These are phyloP conservation scores for Drosophila arizonae DNA, from an alignment of 1,140 invertebrate species.

Conservation along the genomic window DNA sequence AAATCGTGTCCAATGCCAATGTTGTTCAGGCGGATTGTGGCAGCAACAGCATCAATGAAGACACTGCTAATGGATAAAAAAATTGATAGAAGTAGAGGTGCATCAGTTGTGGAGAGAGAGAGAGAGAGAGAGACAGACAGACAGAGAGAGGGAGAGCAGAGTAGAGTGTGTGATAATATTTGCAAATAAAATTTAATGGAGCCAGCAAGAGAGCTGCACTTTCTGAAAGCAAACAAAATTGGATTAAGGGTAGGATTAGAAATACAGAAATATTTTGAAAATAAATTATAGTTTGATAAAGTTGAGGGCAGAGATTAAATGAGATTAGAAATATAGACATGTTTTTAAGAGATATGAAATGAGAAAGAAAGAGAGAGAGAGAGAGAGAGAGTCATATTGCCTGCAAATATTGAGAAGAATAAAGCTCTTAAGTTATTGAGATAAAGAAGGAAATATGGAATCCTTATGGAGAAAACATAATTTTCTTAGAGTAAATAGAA, in stretches of 20 bases:
- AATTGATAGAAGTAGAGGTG: not conserved
- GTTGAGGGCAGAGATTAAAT: not conserved
- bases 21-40: slow-evolving; percentile 18
- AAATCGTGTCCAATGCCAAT: slow-evolving; percentile 47
- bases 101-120: slow-evolving; percentile 8
- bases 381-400: too few species aligned
- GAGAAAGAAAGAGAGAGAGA: too few species aligned
- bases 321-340: too few species aligned
- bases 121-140: not conserved
- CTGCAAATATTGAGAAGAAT: too few species aligned
- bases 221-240: not conserved
- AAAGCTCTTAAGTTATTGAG: too few species aligned
- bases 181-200: slow-evolving; percentile 22
- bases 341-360: too few species aligned
- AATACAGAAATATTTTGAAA: too few species aligned
- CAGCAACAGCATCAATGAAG: not conserved
- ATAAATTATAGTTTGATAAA: not conserved
- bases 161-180: slow-evolving; percentile 14
- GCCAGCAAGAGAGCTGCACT: not conserved
- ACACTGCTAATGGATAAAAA: slow-evolving; percentile 21
- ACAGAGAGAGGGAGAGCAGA: not conserved
- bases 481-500: not conserved
- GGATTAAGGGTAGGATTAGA: not conserved
- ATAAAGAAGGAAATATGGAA: too few species aligned
- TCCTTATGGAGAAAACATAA: too few species aligned